Evolutionary conservation across 2,888 invertebrate species (phyloP), one percentile per base, ranked within the genome.

Genomic region (Nineta flava): DNA sequence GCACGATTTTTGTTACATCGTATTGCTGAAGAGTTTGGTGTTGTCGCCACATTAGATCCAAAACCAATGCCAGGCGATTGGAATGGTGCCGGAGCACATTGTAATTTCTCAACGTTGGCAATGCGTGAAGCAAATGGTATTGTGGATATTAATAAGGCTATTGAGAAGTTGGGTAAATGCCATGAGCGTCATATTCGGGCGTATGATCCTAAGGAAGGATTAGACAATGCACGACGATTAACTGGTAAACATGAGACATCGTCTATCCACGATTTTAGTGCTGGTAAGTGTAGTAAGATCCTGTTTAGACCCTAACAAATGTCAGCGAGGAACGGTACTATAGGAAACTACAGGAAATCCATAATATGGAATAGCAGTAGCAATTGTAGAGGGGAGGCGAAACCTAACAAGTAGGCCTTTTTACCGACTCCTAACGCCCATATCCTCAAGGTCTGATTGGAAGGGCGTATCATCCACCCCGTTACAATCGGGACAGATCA

Each of bases 51-150:
- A 0, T 67, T 86, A 52, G 85, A 87, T 59, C 85, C 85, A 2
- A 86, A 86, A 61, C 85, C 85, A 2, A 79, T 85, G 71, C 72
- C 74, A 16, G 84, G 87, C 26, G 85, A 90, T 65, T 94, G 94
- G 94, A 94, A 94, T 65, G 94, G 94, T 4, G 91, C 96, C 45
- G 96, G 96, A 1, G 94, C 93, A 1, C 96, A 97, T 64, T 88
- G 88, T 51, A 97, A 97, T 70, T 95, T 93, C 72, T 95, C 94
- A 9, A 97, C 96, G 0, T 81, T 84, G 62, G 73, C 75, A 41
- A 97, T 96, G 96, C 75, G 96, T 48, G 81, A 84, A 44, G 83
- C 87, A 3, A 87, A 86, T 56, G 91, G 93, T 55, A 90, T 93
- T 61, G 76, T 78, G 82, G 90, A 84, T 62, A 97, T 99, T 59